phyloP scores from a whole-genome alignment of 2,888 invertebrate species.

The Coecobrya sp. region DNA sequence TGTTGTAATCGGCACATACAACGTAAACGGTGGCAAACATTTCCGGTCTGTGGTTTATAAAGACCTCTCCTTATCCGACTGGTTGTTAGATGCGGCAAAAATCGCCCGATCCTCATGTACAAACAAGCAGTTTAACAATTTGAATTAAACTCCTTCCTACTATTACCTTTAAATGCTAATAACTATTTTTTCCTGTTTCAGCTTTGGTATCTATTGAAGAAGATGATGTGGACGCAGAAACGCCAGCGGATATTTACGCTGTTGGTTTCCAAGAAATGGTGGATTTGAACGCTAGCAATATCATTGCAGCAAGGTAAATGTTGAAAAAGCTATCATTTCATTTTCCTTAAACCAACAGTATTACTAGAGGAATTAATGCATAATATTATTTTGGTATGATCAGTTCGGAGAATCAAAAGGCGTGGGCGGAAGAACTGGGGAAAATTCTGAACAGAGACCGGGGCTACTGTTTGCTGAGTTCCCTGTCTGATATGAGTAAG shows the following conservation, averaged over 20 bases:
- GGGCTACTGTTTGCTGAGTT: constrained; percentile 96
- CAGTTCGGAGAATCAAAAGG: constrained; percentile 94
- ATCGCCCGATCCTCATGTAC: constrained; percentile 88
- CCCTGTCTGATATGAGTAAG: constrained; percentile 93
- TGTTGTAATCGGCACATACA: constrained; percentile 98
- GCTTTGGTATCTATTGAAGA: constrained; percentile 88
- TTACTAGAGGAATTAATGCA: not conserved
- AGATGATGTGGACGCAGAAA: constrained; percentile 86
- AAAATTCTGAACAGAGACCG: constrained; percentile 96
- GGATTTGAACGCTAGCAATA: constrained; percentile 99
- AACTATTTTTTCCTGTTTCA: constrained; percentile 84
- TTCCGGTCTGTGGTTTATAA: constrained; percentile 98
- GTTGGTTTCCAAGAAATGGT: constrained; percentile 99
- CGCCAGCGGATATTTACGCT: constrained; percentile 96
- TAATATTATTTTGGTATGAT: constrained; percentile 88
- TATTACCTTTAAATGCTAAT: too few relatives aligned
- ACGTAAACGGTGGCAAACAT: constrained; percentile 99
- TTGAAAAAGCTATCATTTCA: constrained; percentile 87
- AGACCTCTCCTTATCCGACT: constrained; percentile 94
- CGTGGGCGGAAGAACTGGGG: constrained; percentile 98
- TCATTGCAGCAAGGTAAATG: constrained; percentile 94
- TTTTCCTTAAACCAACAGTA: not conserved
- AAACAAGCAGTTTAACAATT: constrained; percentile 50
- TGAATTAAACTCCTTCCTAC: not conserved
- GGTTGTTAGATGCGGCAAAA: constrained; percentile 95